phyloP scores from a whole-genome alignment of 2,888 invertebrate genomes.

The Biston betularia region DNA sequence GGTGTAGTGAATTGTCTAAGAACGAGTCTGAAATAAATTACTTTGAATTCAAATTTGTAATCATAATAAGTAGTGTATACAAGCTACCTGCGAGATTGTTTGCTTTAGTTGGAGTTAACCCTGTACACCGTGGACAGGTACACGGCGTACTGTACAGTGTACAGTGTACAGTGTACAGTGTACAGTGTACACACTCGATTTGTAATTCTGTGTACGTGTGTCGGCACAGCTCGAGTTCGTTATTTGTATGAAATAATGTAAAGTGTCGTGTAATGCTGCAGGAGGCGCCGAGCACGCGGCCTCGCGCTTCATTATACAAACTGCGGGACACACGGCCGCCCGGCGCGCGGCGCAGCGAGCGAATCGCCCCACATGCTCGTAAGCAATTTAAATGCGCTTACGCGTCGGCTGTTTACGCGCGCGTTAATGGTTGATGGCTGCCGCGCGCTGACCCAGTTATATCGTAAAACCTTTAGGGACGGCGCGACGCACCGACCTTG shows the following conservation, averaged over 20 bases:
- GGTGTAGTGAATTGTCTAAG: no score
- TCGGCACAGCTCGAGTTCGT: neutral
- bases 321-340: constrained; percentile 10
- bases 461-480: constrained; percentile 39
- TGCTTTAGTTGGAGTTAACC: no score
- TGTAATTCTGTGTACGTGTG: neutral
- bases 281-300: neutral
- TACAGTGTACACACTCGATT: neutral
- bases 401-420: constrained; percentile 18
- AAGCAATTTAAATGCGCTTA: constrained; percentile 40
- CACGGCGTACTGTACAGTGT: no score
- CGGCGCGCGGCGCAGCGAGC: neutral
- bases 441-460: constrained; percentile 33
- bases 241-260: neutral
- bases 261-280: constrained; percentile 10
- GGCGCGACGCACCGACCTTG: neutral
- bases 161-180: no score
- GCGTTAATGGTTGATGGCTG: constrained; percentile 48
- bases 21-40: no score
- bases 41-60: no score
- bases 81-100: no score
- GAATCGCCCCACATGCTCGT: constrained; percentile 16
- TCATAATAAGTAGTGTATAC: no score
- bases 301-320: constrained; percentile 20
- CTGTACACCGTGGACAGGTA: no score